Conservation (phyloP, 2,888 invertebrate species). For the Camponotus fellah region DNA sequence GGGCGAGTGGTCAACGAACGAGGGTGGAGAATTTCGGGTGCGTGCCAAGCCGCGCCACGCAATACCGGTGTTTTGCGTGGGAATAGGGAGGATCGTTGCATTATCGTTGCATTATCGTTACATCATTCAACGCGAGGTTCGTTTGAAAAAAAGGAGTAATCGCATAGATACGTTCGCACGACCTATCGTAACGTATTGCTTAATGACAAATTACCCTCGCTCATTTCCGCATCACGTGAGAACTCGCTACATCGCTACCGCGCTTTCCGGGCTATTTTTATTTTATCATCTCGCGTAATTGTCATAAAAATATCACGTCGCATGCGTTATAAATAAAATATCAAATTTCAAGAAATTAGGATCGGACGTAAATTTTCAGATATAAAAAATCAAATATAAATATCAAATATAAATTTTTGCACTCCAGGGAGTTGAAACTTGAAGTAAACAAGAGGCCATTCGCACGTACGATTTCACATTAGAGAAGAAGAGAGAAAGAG, state of each 20-base stretch:
- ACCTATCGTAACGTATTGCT: slow-evolving; percentile 23
- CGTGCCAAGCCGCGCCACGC: slow-evolving; percentile 77
- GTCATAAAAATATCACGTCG: background rate
- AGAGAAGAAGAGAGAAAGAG: background rate
- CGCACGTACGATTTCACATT: slow-evolving; percentile 24
- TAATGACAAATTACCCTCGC: slow-evolving; percentile 42
- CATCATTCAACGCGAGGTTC: slow-evolving; percentile 46
- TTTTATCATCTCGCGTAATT: slow-evolving; percentile 33
- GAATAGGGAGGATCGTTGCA: slow-evolving; percentile 62
- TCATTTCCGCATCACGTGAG: slow-evolving; percentile 48
- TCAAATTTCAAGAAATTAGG: background rate
- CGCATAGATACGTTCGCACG: slow-evolving; percentile 45
- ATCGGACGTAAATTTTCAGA: no score
- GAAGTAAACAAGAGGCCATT: background rate
- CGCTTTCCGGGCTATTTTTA: slow-evolving; percentile 7
- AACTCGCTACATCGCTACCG: background rate
- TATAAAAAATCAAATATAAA: no score
- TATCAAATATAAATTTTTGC: background rate
- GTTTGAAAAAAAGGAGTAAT: slow-evolving; percentile 42
- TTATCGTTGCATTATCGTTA: slow-evolving; percentile 63
- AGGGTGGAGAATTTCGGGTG: slow-evolving; percentile 64
- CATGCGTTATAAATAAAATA: background rate
- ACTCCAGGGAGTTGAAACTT: background rate
- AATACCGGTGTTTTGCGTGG: slow-evolving; percentile 68
- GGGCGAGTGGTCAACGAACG: slow-evolving; percentile 53